A percentile compares a stretch with the other conserved stretches of the same genome.
These are phyloP conservation scores for Papilio protenor DNA, from an alignment of 2,888 invertebrate species.

Conservation along the genomic window DNA sequence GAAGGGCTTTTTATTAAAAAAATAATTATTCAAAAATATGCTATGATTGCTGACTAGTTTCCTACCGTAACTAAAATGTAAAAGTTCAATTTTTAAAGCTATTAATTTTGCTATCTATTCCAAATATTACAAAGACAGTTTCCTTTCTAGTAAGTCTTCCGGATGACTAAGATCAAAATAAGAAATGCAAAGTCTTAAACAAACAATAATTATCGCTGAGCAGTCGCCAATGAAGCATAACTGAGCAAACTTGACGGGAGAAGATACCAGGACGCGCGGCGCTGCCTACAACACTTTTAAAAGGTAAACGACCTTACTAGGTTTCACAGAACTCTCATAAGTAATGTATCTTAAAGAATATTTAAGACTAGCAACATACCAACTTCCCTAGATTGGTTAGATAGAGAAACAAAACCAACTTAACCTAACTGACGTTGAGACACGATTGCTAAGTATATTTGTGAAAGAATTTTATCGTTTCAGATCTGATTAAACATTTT, in stretches of 20 bases:
- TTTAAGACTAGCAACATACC: not conserved
- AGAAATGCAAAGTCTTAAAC: not conserved
- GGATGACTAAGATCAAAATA: not conserved
- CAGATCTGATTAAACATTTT: not conserved
- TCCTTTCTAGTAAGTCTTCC: no score
- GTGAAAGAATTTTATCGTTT: not conserved
- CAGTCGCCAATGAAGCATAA: constrained; percentile 31
- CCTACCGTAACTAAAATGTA: no score
- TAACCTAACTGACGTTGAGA: not conserved
- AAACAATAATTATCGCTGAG: constrained; percentile 34
- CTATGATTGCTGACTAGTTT: no score
- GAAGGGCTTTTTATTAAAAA: no score
- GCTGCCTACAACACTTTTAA: constrained; percentile 32
- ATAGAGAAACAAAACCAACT: not conserved
- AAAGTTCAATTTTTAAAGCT: no score
- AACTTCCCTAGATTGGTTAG: not conserved
- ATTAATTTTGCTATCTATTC: no score
- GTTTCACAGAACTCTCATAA: constrained; percentile 23
- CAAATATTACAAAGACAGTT: no score
- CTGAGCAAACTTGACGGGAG: constrained; percentile 23
- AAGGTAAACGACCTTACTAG: constrained; percentile 35
- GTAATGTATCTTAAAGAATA: not conserved
- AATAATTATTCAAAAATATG: no score
- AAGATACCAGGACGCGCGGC: constrained; percentile 28
- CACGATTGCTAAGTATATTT: not conserved